Conservation (phyloP, 2,888 invertebrate species). For the Leistus spinibarbis region DNA sequence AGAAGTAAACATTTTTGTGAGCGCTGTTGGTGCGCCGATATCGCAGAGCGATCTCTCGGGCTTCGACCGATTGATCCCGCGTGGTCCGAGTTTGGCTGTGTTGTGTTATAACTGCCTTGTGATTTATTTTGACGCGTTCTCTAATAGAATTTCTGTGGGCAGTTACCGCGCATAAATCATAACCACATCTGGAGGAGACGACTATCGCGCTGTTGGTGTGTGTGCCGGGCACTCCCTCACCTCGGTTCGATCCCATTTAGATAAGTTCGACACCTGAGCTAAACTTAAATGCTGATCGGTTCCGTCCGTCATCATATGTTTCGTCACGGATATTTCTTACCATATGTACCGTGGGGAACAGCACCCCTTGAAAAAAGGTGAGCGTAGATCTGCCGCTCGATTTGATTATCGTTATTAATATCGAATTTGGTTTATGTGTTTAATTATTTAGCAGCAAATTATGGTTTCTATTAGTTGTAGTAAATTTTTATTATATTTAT, state of each 20-base stretch:
- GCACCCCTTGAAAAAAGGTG: too few relatives aligned
- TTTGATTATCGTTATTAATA: too few relatives aligned
- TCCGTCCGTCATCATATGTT: slow-evolving; percentile 10
- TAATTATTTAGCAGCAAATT: too few relatives aligned
- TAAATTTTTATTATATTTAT: too few relatives aligned
- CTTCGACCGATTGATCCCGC: slow-evolving; percentile 15
- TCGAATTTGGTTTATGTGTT: too few relatives aligned
- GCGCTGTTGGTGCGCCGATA: slow-evolving; percentile 15
- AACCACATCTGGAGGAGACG: slow-evolving; percentile 1
- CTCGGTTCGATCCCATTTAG: slow-evolving; percentile 55
- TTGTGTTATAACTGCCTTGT: slow-evolving; percentile 24
- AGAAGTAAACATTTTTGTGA: too few relatives aligned
- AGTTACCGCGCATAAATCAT: slow-evolving; percentile 35
- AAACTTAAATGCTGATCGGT: not conserved
- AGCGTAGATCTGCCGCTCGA: too few relatives aligned
- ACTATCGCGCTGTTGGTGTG: not conserved
- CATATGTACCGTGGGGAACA: too few relatives aligned
- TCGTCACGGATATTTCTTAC: slow-evolving; percentile 9
- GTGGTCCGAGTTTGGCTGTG: not conserved
- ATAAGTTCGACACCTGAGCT: slow-evolving; percentile 56
- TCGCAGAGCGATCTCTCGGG: slow-evolving; percentile 23
- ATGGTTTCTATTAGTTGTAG: too few relatives aligned
- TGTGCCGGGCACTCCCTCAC: slow-evolving; percentile 10
- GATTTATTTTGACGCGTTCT: slow-evolving; percentile 38
- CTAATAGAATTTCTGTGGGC: slow-evolving; percentile 39